Percentiles rank a stretch among this genome's conserved stretches.
These are phyloP conservation scores for Scolanthus callimorphus DNA, from an alignment of 92 coral and sea anemone species.

Conservation along the genomic window DNA sequence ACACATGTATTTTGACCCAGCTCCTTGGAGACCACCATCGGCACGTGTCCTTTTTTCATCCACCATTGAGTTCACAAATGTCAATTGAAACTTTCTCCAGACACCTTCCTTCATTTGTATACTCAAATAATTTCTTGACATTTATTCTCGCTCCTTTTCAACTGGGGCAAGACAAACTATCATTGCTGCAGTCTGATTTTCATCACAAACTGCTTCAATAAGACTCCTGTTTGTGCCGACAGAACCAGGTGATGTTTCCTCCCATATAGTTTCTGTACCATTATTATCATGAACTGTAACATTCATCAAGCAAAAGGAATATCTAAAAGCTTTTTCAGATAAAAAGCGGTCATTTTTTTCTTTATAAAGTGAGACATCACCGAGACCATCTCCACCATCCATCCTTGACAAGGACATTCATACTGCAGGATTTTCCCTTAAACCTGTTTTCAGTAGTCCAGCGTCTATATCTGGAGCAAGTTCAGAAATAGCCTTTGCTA, in stretches of 20 bases:
- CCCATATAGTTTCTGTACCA: constrained; percentile 4
- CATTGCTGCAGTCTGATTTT: constrained; percentile 16
- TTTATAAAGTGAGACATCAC: constrained; percentile 7
- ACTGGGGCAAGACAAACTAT: not conserved
- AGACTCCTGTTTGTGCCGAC: constrained; percentile 9
- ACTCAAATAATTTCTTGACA: not conserved
- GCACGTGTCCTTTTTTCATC: constrained; percentile 28
- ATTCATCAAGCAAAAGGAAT: constrained; percentile 9
- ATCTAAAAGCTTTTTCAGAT: constrained; percentile 9
- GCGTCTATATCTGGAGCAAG: not conserved
- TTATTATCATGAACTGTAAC: not conserved
- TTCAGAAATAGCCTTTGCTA: not conserved
- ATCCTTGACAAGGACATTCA: constrained; percentile 15
- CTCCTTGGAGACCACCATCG: constrained; percentile 35
- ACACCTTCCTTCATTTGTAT: not conserved
- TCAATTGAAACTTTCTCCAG: not conserved
- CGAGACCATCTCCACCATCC: constrained; percentile 15
- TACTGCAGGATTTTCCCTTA: not conserved
- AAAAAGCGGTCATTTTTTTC: constrained; percentile 1
- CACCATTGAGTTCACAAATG: constrained; percentile 2
- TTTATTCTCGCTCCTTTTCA: constrained; percentile 1
- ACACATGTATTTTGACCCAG: constrained; percentile 16
- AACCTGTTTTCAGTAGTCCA: not conserved
- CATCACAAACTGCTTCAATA: constrained; percentile 13
- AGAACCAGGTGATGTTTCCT: constrained; percentile 16